Evolutionary conservation across 2,888 invertebrate genomes (phyloP).

Genomic region (Pachliopta kotzebuea): DNA sequence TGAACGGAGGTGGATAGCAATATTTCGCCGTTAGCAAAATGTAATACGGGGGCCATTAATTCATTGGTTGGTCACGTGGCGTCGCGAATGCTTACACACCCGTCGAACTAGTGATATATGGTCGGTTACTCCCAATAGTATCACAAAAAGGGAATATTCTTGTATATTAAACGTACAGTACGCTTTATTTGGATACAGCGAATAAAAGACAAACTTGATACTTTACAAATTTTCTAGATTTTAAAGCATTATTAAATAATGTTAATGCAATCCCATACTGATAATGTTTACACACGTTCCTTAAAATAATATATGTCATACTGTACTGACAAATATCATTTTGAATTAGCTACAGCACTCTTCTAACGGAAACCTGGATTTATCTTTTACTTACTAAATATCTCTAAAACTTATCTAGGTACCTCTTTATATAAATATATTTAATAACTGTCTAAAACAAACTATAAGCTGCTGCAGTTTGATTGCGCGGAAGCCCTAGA

Average conservation of each 20-base stretch:
- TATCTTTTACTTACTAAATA: too few relatives aligned
- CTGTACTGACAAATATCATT: too few relatives aligned
- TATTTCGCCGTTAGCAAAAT: slow-evolving; percentile 59
- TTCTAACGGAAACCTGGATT: background rate
- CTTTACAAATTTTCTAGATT: too few relatives aligned
- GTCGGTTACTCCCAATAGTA: slow-evolving; percentile 31
- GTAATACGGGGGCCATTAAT: slow-evolving; percentile 62
- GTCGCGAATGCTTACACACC: slow-evolving; percentile 61
- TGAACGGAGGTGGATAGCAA: slow-evolving; percentile 36
- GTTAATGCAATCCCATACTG: background rate
- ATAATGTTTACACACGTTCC: background rate
- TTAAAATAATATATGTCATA: background rate
- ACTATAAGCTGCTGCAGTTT: slow-evolving; percentile 14
- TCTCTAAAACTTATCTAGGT: background rate
- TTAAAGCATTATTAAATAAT: too few relatives aligned
- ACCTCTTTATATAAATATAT: slow-evolving; percentile 4
- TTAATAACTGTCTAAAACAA: slow-evolving; percentile 19
- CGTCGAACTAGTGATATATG: slow-evolving; percentile 63
- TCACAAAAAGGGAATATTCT: slow-evolving; percentile 24
- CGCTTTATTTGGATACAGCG: slow-evolving; percentile 7
- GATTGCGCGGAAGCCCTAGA: slow-evolving; percentile 13
- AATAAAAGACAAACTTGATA: background rate
- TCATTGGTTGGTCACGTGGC: slow-evolving; percentile 54
- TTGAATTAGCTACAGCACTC: background rate
- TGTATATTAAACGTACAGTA: slow-evolving; percentile 16